Evolutionary conservation across 2,113 vertebrate genomes (phyloP).

Genomic region (Terrapene triunguis): DNA sequence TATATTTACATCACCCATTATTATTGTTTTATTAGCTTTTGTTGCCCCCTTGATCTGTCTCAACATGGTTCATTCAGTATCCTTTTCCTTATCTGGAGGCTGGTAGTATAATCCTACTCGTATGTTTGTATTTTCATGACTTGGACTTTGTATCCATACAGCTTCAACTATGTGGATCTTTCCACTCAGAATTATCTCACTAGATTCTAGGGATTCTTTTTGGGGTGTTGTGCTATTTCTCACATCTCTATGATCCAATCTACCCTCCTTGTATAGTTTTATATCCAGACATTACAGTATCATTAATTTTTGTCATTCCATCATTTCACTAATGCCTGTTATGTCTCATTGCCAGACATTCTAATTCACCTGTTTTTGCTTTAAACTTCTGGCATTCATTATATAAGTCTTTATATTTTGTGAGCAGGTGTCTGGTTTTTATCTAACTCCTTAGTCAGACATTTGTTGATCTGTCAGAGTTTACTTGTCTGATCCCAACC

Average conservation of each 20-base stretch:
- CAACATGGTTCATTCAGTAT: neutral
- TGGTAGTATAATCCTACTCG: neutral
- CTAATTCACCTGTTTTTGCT: constrained; percentile 33
- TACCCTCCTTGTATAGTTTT: constrained; percentile 28
- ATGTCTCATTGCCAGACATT: constrained; percentile 43
- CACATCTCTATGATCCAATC: constrained; percentile 26
- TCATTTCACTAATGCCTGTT: constrained; percentile 61
- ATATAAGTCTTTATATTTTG: neutral
- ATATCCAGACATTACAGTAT: constrained; percentile 8
- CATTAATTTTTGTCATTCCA: neutral
- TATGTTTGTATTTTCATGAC: neutral
- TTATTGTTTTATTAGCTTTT: neutral
- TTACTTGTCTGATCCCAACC: neutral
- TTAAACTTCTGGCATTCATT: constrained; percentile 34
- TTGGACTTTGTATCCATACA: neutral
- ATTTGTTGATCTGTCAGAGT: neutral
- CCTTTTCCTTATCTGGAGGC: neutral
- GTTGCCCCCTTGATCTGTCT: neutral
- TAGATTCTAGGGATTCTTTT: neutral
- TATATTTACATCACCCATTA: neutral
- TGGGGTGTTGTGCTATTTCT: neutral
- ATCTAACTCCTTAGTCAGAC: neutral
- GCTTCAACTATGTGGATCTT: neutral
- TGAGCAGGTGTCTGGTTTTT: neutral
- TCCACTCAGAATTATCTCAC: neutral